phyloP scores from a whole-genome alignment of 1,140 invertebrate genomes.

The Trichonephila clavata region DNA sequence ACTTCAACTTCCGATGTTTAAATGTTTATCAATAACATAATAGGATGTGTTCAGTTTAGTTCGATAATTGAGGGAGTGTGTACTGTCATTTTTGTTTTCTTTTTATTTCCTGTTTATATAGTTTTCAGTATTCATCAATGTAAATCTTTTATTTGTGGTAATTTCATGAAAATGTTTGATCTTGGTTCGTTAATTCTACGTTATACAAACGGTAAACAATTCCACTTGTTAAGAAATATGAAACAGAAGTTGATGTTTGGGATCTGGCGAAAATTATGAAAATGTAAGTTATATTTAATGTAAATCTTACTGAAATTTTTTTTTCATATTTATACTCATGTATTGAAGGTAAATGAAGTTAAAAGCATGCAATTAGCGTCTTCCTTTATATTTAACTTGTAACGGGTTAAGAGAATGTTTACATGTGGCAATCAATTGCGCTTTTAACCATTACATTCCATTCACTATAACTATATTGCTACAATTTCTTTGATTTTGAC shows the following conservation, averaged over 20 bases:
- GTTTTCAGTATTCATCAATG: neutral
- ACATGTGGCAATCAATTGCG: slow-evolving; percentile 31
- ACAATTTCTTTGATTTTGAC: neutral
- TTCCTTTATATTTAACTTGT: neutral
- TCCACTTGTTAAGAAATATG: neutral
- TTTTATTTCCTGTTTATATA: neutral
- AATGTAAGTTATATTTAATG: neutral
- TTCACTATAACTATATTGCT: too few relatives aligned
- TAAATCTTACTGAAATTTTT: neutral
- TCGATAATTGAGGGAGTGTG: slow-evolving; percentile 14
- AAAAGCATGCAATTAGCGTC: neutral
- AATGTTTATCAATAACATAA: slow-evolving; percentile 38
- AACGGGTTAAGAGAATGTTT: neutral
- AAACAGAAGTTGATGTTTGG: neutral
- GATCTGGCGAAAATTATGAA: neutral
- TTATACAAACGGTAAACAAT: neutral
- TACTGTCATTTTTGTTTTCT: slow-evolving; percentile 4
- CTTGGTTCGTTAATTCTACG: neutral
- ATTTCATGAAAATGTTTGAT: neutral
- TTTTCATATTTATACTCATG: neutral
- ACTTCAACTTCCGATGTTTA: slow-evolving; percentile 7
- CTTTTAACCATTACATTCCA: neutral
- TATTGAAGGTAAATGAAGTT: neutral
- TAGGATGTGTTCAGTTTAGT: neutral
- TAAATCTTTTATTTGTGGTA: neutral